Base-by-base conservation (phyloP, 2,888 invertebrate genomes). In the Drosophila antonietae region DNA sequence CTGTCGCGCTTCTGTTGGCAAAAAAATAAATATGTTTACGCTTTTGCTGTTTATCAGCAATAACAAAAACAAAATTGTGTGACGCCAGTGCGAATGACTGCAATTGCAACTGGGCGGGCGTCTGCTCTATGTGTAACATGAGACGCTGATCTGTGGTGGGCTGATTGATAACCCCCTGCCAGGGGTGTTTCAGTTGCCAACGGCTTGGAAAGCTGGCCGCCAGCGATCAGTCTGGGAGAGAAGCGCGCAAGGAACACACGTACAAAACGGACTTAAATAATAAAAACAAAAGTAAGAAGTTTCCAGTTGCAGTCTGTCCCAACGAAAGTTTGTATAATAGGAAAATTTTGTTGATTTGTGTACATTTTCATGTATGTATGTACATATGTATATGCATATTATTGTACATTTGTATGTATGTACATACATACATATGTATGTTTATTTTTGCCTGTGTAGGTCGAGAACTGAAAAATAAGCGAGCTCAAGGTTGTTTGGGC, bases 91-190 rank as follows among this genome's bases (percentile, higher is more conserved):
- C 80, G 77, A 82, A 47, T 57, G 74, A 71, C 64, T 80, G 75
- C 59, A 60, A 66, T 74, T 74, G 64, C 58, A 66, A 63, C 39
- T 44, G 64, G 56, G 63, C 56, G 76, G 53, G 63, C 56, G 76
- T 55, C 53, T 58, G 63, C 58, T 74, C 81, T 81, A 37, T 55
- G 55, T 55, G 55, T 18, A 84, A 84, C 63, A 55, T 75, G 78
- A 69, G 49, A 41, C 66, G 52, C 55, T 65, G 76, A 71, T 68
- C 69, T 75, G 80, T 33, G 72, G 67, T 65, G 79, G 70, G 65
- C 65, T 81, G 86, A 89, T 86, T 83, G 86, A 87, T 87, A 87
- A 87, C 86, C 86, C 82, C 73, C 49, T 31, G 35, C 65, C 62
- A 66, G 70, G 62, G 62, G 70, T 61, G 52, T 51, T 63, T 52